Conservation (phyloP, 2,797 vertebrate species). For the Trematomus bernacchii region DNA sequence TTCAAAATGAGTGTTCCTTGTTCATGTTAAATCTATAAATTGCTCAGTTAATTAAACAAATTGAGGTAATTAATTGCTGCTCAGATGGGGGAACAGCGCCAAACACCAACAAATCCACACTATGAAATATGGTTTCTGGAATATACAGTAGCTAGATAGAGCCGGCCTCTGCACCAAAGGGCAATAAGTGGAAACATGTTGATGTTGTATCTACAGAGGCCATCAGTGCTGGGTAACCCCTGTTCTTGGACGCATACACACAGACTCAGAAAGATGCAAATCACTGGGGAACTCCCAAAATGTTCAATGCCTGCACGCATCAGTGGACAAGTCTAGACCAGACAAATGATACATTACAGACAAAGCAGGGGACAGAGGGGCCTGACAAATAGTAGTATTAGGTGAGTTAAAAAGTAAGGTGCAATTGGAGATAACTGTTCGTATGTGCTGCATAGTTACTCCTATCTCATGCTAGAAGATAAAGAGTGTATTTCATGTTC, state of each 20-base stretch:
- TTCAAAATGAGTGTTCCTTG: neutral
- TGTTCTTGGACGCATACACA: constrained; percentile 38
- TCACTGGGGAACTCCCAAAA: constrained; percentile 76
- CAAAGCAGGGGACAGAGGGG: constrained; percentile 54
- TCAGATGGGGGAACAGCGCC: constrained; percentile 3
- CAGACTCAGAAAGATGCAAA: constrained; percentile 49
- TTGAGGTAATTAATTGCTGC: neutral
- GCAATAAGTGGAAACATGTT: constrained; percentile 66
- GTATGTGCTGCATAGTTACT: constrained; percentile 33
- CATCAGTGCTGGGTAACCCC: constrained; percentile 50
- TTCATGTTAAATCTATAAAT: neutral
- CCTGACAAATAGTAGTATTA: constrained; percentile 59
- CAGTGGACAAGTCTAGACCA: constrained; percentile 77
- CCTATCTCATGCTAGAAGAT: constrained; percentile 10
- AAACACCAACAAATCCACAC: constrained; percentile 24
- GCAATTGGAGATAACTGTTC: constrained; percentile 50
- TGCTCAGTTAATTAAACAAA: neutral
- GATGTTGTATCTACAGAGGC: constrained; percentile 39
- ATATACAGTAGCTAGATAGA: constrained; percentile 49
- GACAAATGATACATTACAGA: constrained; percentile 66
- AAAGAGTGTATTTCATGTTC: neutral
- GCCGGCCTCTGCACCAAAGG: constrained; percentile 10
- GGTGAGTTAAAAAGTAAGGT: constrained; percentile 43
- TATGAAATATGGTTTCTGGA: constrained; percentile 25
- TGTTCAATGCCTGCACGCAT: constrained; percentile 60